Evolutionary conservation across 53 echinoderm and acorn worm genomes (phyloP).

Genomic region (Zoroaster sp.): DNA sequence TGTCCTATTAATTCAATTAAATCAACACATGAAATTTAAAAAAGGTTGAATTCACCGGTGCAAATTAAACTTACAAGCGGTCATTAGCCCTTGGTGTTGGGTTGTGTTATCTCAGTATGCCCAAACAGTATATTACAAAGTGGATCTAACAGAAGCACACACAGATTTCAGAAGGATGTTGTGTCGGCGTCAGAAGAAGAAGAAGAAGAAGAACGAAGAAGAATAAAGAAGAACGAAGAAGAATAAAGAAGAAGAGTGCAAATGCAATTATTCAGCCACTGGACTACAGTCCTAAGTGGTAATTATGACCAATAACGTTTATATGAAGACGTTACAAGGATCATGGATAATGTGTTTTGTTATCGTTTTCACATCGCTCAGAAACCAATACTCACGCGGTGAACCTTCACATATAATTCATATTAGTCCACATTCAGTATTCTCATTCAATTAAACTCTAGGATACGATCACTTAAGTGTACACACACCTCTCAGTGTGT

Average conservation of each 20-base stretch:
- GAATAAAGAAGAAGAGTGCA: neutral
- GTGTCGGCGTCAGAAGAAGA: neutral
- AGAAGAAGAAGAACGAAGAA: neutral
- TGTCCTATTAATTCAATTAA: conserved; percentile 23
- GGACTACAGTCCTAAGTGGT: neutral
- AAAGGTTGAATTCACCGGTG: neutral
- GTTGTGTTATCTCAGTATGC: no score
- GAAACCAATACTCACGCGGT: conserved; percentile 6
- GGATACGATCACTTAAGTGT: conserved; percentile 36
- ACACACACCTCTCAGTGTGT: neutral
- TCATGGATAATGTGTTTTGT: neutral
- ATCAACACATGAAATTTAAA: conserved; percentile 15
- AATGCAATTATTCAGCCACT: neutral
- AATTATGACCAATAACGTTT: conserved; percentile 6
- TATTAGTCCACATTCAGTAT: conserved; percentile 13
- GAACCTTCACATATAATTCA: conserved; percentile 7
- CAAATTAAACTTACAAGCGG: neutral
- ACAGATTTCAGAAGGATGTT: neutral
- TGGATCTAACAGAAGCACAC: neutral
- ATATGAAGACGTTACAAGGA: neutral
- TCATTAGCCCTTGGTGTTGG: neutral
- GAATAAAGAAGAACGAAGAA: neutral
- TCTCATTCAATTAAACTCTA: conserved; percentile 39
- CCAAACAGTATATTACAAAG: no score
- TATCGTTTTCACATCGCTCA: neutral